Evolutionary conservation across 1,140 invertebrate species (phyloP).

Genomic region (Calephelis nemesis): DNA sequence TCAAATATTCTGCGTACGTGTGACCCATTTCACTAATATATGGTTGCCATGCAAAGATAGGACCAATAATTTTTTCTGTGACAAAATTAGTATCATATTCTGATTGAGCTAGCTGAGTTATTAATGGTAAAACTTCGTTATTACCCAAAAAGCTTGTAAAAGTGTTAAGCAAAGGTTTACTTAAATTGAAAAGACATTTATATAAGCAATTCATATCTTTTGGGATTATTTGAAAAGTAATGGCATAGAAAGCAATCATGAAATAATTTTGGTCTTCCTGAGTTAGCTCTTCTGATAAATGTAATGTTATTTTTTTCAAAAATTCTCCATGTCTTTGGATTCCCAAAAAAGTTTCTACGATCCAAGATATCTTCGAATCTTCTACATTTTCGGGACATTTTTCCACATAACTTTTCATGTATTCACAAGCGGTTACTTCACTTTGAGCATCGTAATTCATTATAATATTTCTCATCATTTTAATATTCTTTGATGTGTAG

Average conservation of each 20-base stretch:
- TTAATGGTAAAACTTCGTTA: slow-evolving; percentile 50
- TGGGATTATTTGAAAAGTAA: slow-evolving; percentile 55
- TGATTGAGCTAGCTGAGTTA: slow-evolving; percentile 55
- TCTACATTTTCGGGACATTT: slow-evolving; percentile 51
- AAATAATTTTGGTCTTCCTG: slow-evolving; percentile 61
- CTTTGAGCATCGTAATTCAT: slow-evolving; percentile 42
- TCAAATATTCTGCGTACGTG: slow-evolving; percentile 61
- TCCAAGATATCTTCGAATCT: slow-evolving; percentile 61
- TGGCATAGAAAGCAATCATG: slow-evolving; percentile 51
- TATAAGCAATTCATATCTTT: slow-evolving; percentile 49
- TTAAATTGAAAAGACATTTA: slow-evolving; percentile 66
- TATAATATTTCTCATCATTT: slow-evolving; percentile 54
- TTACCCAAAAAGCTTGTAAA: slow-evolving; percentile 64
- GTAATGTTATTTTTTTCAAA: slow-evolving; percentile 43
- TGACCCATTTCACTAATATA: slow-evolving; percentile 63
- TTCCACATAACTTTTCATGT: slow-evolving; percentile 61
- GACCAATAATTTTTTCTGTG: slow-evolving; percentile 68
- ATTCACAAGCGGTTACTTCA: slow-evolving; percentile 58
- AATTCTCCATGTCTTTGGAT: slow-evolving; percentile 56
- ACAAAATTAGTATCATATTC: slow-evolving; percentile 73
- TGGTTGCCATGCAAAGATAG: slow-evolving; percentile 67
- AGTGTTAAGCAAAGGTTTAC: slow-evolving; percentile 50
- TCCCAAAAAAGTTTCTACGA: slow-evolving; percentile 59
- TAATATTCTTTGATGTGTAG: slow-evolving; percentile 61
- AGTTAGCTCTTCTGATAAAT: slow-evolving; percentile 47